phyloP scores from a whole-genome alignment of 2,797 vertebrate genomes.

The Xerus rutilus region DNA sequence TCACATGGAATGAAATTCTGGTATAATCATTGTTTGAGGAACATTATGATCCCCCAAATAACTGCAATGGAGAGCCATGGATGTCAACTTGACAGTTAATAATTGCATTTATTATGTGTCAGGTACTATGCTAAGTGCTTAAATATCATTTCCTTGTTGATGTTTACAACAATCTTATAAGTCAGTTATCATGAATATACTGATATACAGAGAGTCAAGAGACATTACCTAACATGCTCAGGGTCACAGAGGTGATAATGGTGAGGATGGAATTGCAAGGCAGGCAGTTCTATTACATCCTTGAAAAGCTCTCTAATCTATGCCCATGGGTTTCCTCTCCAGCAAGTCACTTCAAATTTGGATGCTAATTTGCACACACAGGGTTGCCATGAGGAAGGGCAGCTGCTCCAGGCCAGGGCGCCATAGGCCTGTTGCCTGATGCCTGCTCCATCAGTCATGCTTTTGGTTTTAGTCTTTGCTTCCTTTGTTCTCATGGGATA shows the following conservation, averaged over 20 bases:
- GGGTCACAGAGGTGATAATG: no score
- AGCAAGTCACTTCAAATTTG: neutral
- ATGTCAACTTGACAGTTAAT: neutral
- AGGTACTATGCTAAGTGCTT: neutral
- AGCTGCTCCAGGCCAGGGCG: neutral
- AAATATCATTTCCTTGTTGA: neutral
- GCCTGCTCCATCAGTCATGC: neutral
- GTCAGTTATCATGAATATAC: neutral
- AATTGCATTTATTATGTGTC: neutral
- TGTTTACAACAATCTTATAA: neutral
- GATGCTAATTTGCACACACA: neutral
- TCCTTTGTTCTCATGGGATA: neutral
- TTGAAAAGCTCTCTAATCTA: neutral
- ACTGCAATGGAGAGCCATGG: neutral
- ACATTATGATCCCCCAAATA: neutral
- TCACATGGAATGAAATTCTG: neutral
- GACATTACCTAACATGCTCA: neutral
- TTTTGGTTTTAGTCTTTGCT: neutral
- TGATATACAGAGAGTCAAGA: neutral
- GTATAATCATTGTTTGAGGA: neutral
- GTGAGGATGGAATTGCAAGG: neutral
- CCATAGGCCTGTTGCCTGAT: neutral
- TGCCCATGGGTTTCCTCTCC: neutral
- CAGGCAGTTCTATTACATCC: rapidly evolving
- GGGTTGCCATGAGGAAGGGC: neutral